A percentile compares a stretch with the other conserved stretches of the same genome.
phyloP scores from a whole-genome alignment of 2,888 invertebrate genomes.

The Nysson spinosus region DNA sequence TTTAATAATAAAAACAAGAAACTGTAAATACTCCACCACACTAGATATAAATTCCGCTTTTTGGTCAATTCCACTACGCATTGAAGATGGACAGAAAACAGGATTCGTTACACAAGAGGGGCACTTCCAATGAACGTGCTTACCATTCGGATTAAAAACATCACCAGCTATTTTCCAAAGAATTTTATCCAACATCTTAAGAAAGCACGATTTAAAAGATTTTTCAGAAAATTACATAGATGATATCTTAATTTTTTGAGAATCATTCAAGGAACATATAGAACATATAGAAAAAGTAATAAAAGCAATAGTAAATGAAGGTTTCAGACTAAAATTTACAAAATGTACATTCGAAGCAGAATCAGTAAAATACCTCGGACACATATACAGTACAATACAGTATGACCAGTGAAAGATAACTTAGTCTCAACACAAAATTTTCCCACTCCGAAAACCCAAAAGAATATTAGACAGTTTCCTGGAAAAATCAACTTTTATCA shows the following conservation, averaged over 20 bases:
- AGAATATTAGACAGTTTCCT: slow-evolving; percentile 39
- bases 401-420: slow-evolving; percentile 35
- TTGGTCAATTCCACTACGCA: slow-evolving; percentile 29
- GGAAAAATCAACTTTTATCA: slow-evolving; percentile 35
- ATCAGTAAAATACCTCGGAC: slow-evolving; percentile 22
- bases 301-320: slow-evolving; percentile 48
- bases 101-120: slow-evolving; percentile 27
- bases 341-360: slow-evolving; percentile 51
- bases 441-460: slow-evolving; percentile 30
- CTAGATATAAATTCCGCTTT: slow-evolving; percentile 46
- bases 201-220: slow-evolving; percentile 31
- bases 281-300: slow-evolving; percentile 35
- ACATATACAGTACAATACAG: slow-evolving; percentile 17
- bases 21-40: slow-evolving; percentile 29
- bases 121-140: slow-evolving; percentile 26
- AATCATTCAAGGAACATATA: slow-evolving; percentile 51
- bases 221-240: slow-evolving; percentile 42
- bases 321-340: slow-evolving; percentile 48
- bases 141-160: slow-evolving; percentile 22
- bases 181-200: slow-evolving; percentile 26
- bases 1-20: neutral
- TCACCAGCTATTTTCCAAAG: slow-evolving; percentile 32
- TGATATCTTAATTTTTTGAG: slow-evolving; percentile 37
- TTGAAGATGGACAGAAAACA: slow-evolving; percentile 19
- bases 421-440: slow-evolving; percentile 41